These are phyloP conservation scores for Ceratotherium simum DNA, from an alignment of 2,113 vertebrate species.

Conservation along the genomic window DNA sequence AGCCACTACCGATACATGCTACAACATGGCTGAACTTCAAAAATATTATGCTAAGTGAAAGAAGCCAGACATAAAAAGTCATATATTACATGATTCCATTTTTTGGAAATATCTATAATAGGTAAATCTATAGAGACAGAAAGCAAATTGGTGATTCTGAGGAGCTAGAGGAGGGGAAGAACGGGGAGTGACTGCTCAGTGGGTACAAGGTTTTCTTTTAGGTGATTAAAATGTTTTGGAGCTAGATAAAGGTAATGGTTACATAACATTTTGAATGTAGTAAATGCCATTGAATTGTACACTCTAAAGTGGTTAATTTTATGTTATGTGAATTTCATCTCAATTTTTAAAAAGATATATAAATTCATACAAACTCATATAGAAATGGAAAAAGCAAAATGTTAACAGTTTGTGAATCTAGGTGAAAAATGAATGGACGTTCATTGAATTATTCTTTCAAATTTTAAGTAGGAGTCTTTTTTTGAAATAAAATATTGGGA, in stretches of 20 bases:
- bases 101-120: neutral
- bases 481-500: neutral
- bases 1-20: neutral
- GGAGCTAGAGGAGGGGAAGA: neutral
- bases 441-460: neutral
- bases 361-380: neutral
- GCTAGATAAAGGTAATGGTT: neutral
- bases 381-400: slow-evolving; percentile 19
- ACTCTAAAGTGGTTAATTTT: neutral
- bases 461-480: neutral
- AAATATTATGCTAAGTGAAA: neutral
- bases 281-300: neutral
- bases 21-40: neutral
- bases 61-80: neutral
- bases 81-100: neutral
- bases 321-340: neutral
- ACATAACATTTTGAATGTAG: neutral
- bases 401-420: neutral
- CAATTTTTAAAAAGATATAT: neutral
- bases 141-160: neutral
- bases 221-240: neutral
- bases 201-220: neutral
- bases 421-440: neutral
- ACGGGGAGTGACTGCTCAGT: neutral
- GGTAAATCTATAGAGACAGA: neutral